These are phyloP conservation scores for Boleophthalmus pectinirostris DNA, from an alignment of 2,113 vertebrate species.

Conservation along the genomic window DNA sequence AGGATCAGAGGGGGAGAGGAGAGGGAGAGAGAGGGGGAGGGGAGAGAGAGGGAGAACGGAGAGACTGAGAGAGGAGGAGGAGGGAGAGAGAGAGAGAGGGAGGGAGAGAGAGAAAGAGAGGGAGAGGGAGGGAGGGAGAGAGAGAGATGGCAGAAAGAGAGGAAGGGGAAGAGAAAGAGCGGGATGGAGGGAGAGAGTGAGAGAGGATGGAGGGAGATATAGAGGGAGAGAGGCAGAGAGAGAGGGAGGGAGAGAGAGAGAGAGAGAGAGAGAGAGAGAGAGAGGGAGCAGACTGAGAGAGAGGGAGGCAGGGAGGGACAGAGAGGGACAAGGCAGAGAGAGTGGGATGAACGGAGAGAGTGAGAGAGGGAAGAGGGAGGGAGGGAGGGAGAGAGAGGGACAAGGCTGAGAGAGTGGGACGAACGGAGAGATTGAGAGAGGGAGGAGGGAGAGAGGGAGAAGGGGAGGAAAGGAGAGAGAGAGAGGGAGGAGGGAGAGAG, in stretches of 20 bases:
- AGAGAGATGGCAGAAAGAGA: slow-evolving; percentile 54
- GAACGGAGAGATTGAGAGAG: slow-evolving; percentile 44
- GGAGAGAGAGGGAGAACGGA: slow-evolving; percentile 30
- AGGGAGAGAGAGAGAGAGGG: slow-evolving; percentile 64
- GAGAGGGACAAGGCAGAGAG: slow-evolving; percentile 28
- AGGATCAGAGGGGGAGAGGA: slow-evolving; percentile 14
- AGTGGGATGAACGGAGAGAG: slow-evolving; percentile 2
- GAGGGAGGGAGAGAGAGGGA: slow-evolving; percentile 10
- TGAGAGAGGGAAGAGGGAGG: slow-evolving; percentile 55
- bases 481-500: background rate
- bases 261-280: background rate
- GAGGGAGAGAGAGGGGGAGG: slow-evolving; percentile 48
- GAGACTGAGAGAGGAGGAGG: background rate
- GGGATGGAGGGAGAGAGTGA: background rate
- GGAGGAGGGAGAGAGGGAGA: slow-evolving; percentile 4
- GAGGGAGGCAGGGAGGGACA: slow-evolving; percentile 32
- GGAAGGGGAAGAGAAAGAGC: slow-evolving; percentile 43
- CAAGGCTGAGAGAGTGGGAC: slow-evolving; percentile 39
- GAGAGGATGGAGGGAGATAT: slow-evolving; percentile 15
- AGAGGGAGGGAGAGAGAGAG: slow-evolving; percentile 59
- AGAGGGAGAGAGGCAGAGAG: slow-evolving; percentile 7
- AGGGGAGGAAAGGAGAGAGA: background rate
- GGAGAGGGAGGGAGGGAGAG: slow-evolving; percentile 35
- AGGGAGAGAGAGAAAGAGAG: slow-evolving; percentile 17
- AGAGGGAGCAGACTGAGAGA: slow-evolving; percentile 40